Evolutionary conservation across 1,140 invertebrate species (phyloP), one percentile per base, ranked within the genome.

Genomic region (Ceratina japonica): DNA sequence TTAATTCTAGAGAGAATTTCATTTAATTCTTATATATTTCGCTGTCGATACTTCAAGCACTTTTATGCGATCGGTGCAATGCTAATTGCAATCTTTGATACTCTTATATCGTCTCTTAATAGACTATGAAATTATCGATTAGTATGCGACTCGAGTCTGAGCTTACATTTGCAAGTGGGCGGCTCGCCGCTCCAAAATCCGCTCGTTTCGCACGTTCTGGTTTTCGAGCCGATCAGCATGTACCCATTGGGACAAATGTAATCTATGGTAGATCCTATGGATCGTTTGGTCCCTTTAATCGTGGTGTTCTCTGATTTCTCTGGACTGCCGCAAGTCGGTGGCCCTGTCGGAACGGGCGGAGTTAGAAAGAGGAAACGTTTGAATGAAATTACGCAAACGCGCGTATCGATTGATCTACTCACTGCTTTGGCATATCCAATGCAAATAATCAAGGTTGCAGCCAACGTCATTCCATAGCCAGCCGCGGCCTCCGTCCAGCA

Each of bases 401-500:
- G n/a, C 20, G 12, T 12, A n/a, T 49, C 52, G 51, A 18, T 49
- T 1, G 18, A 61, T 84, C 37, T 44, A 94, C 95, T 95, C 92
- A 97, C 96, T 94, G 92, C 96, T 97, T 92, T 98, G 97, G 91
- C 97, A 98, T 88, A 98, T 97, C 95, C 97, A 98, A 89, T 97
- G 97, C 44, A 98, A 92, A 91, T 98, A 97, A 91, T 98, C 97
- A 59, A 98, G 94, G 90, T 98, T 97, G 90, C 97, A 98, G 24
- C 97, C 97, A 31, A 98, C 97, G 92, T 98, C 97, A 90, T 98
- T 98, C 97, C 97, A 98, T 0, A 96, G 92, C 97, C 97, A 98
- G 59, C 95, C 95, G 70, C 97, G 94, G 0, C 96, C 97, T 3
- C 97, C 97, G 87, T 98, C 97, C 72, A 98, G 92, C 10, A 98